Evolutionary conservation across 1,140 invertebrate genomes (phyloP), one percentile per base, ranked within the genome.

Genomic region (Asobara japonica): DNA sequence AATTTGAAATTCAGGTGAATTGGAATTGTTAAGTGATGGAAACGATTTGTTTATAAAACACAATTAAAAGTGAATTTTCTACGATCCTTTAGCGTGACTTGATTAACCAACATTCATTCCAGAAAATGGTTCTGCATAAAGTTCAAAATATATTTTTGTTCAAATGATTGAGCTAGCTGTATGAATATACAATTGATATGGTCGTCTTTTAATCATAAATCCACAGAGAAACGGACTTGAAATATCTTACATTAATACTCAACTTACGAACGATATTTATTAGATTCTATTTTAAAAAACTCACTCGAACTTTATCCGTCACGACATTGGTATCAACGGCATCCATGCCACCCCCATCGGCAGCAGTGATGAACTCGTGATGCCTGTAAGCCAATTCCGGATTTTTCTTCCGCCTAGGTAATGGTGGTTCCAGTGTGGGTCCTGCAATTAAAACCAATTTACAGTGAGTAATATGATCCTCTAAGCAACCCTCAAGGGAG

Each of bases 351-450:
- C 88, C 83, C 78, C 89, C 82, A 78, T 88, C 89, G 51, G 89
- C 88, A 74, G 91, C 90, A 81, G 91, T 90, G 80, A 95, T 91
- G 80, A 95, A 92, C 84, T 95, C 93, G 87, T 95, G 93, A 77
- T 92, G 93, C 84, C 91, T 92, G 89, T 95, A 95, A 74, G 94
- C 94, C 80, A 95, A 89, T 77, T 94, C 93, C 38, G 94, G 94
- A 84, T 94, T 93, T 89, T 96, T 95, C 90, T 95, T 95, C 80
- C 94, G 90, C 72, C 94, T 91, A 71, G 94, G 93, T 85, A 96
- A 90, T 71, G 93, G 92, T 71, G 94, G 94, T 86, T 95, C 94
- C 88, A 93, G 90, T 25, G 88, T 89, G 31, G 88, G 86, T 72
- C 88, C 90, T 90, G 86, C 72, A 89, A 87, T 74, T 65, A 51